Conservation (phyloP, 2,888 invertebrate genomes). For the Drosophila vallismaia region DNA sequence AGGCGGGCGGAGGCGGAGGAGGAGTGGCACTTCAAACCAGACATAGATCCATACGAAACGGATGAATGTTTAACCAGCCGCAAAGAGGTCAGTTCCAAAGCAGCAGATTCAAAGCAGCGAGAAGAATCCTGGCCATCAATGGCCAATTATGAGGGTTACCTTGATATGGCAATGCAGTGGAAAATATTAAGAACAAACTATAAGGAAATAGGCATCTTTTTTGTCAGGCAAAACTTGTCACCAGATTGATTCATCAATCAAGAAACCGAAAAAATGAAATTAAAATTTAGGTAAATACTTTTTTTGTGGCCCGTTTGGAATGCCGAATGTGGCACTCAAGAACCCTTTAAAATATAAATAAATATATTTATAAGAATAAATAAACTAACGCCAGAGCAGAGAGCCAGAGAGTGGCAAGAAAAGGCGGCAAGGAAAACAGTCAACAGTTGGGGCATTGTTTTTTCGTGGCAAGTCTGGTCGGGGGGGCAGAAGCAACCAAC, state of each 20-base stretch:
- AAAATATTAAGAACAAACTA: neutral
- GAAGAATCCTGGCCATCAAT: neutral
- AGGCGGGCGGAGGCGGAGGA: neutral
- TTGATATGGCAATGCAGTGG: neutral
- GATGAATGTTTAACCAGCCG: slow-evolving; percentile 37
- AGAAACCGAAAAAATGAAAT: slow-evolving; percentile 8
- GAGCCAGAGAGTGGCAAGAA: slow-evolving; percentile 42
- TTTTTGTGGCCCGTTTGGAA: too few relatives aligned
- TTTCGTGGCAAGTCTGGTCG: slow-evolving; percentile 42
- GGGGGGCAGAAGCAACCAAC: slow-evolving; percentile 50
- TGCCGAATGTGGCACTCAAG: neutral
- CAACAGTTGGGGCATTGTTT: slow-evolving; percentile 63
- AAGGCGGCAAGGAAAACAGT: slow-evolving; percentile 28
- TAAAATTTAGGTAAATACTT: neutral
- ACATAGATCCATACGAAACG: slow-evolving; percentile 13
- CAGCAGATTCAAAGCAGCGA: neutral
- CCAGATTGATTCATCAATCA: slow-evolving; percentile 40
- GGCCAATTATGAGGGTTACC: neutral
- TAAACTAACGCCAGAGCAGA: neutral
- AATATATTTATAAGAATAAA: neutral
- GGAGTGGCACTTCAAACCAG: slow-evolving; percentile 20
- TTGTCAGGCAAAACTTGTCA: slow-evolving; percentile 10
- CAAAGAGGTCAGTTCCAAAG: slow-evolving; percentile 7
- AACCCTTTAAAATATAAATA: too few relatives aligned
- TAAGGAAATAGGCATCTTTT: too few relatives aligned